phyloP scores from a whole-genome alignment of 1,140 invertebrate genomes.

The Drosophila mayri region DNA sequence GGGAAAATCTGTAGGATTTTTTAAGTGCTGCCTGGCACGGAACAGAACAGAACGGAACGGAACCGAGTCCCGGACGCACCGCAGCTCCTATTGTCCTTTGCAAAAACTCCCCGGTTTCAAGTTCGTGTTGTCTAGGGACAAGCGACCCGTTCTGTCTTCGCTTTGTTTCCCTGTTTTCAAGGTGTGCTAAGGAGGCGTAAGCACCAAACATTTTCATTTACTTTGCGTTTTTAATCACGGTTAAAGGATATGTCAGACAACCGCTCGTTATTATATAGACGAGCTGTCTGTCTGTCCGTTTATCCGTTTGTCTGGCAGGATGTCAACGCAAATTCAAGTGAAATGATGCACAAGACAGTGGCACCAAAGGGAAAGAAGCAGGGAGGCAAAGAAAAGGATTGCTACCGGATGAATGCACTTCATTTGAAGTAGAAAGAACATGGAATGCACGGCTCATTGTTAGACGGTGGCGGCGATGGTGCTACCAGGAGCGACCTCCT shows the following conservation, averaged over 20 bases:
- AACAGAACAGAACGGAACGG: background rate
- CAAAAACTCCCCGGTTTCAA: conserved; percentile 46
- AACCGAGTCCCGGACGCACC: conserved; percentile 9
- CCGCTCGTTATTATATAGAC: conserved; percentile 64
- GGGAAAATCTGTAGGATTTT: conserved; percentile 82
- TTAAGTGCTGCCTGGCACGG: conserved; percentile 65
- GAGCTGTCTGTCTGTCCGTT: conserved; percentile 23
- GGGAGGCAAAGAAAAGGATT: conserved; percentile 68
- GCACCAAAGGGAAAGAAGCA: conserved; percentile 11
- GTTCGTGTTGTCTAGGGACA: conserved; percentile 52
- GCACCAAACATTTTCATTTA: conserved; percentile 82
- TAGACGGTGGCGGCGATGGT: conserved; percentile 27
- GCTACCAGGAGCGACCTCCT: conserved; percentile 20
- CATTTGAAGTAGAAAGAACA: conserved; percentile 74
- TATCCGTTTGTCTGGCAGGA: conserved; percentile 55
- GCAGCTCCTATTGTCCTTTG: conserved; percentile 62
- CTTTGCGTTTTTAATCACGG: conserved; percentile 80
- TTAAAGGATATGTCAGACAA: conserved; percentile 79
- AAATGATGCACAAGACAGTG: conserved; percentile 72
- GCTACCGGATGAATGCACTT: conserved; percentile 81
- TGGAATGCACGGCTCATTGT: conserved; percentile 68
- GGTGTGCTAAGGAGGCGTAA: conserved; percentile 82
- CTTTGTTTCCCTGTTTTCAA: conserved; percentile 74
- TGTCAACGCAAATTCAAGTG: conserved; percentile 80
- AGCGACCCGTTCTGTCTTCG: conserved; percentile 25